phyloP scores from a whole-genome alignment of 2,113 vertebrate genomes.

The Nesoenas mayeri region DNA sequence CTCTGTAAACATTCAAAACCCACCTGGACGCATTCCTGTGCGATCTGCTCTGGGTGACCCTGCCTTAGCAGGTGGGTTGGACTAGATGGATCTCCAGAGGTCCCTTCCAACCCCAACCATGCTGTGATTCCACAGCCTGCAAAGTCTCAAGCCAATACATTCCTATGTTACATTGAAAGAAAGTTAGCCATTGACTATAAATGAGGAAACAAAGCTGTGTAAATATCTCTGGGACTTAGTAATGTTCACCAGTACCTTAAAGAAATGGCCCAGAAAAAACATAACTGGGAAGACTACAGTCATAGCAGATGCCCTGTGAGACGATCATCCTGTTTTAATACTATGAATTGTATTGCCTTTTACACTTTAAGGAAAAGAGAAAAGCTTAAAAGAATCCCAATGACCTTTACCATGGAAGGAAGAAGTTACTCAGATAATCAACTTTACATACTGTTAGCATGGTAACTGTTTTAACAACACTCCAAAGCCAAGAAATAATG shows the following conservation, averaged over 20 bases:
- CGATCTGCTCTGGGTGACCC: no score
- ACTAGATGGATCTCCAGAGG: no score
- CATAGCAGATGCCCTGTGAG: no score
- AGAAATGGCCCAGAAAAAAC: neutral
- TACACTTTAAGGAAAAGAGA: neutral
- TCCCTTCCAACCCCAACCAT: no score
- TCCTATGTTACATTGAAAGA: neutral
- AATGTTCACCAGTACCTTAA: neutral
- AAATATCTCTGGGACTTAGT: neutral
- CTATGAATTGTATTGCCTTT: neutral
- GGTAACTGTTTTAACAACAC: neutral
- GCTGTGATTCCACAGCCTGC: neutral
- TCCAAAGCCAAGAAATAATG: neutral
- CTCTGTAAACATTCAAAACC: no score
- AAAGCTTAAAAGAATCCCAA: conserved; percentile 8
- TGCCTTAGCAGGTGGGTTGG: no score
- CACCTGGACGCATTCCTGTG: no score
- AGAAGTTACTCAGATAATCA: neutral
- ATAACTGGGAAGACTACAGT: neutral
- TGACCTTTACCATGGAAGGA: neutral
- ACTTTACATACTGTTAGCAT: neutral
- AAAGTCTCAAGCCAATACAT: neutral
- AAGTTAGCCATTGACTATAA: neutral
- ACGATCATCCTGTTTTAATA: neutral
- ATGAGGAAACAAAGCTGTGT: neutral